Base-by-base conservation (phyloP, 2,888 invertebrate genomes). In the Onchidella celtica region DNA sequence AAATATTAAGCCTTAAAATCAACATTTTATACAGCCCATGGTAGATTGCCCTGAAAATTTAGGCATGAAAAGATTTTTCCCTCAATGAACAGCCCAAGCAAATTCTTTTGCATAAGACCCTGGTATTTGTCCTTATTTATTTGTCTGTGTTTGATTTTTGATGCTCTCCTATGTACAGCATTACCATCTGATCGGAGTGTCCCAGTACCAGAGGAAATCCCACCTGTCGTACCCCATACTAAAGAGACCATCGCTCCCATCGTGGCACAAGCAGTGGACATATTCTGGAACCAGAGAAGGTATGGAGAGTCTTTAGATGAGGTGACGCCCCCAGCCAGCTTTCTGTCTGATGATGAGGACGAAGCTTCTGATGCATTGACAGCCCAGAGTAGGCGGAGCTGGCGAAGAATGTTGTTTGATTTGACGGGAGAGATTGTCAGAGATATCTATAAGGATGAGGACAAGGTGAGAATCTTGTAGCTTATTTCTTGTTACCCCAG, bases 391-490 rank as follows among this genome's bases (percentile, higher is more conserved):
- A 86, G 89, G 73, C 83, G 88, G 24, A 90, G 89, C 61, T 93
- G 90, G 86, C 90, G 90, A 76, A 86, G 87, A 65, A 88, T 93
- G 72, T 77, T 93, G 72, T 93, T 93, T 85, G 92, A 93, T 80
- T 86, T 93, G 73, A 89, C 92, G 11, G 91, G 92, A 47, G 93
- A 93, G 79, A 88, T 92, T 55, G 87, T 93, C 34, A 79, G 86
- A n/a, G 92, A 92, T 40, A 88, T 92, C 73, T 93, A 92, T 83
- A 86, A 87, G 77, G 89, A 89, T 38, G 91, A 92, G 47, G 83
- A 88, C 29, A 89, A 89, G 76, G 85, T 87, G 32, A 86, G 87
- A n/a, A n/a, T n/a, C n/a, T n/a, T n/a, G n/a, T n/a, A 11, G 11
- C 55, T 55, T 11, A 14, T 17, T 59, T 4, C 3, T 59, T 59